Evolutionary conservation across 2,113 vertebrate species (phyloP).

Genomic region (Forbesichthys agassizii): DNA sequence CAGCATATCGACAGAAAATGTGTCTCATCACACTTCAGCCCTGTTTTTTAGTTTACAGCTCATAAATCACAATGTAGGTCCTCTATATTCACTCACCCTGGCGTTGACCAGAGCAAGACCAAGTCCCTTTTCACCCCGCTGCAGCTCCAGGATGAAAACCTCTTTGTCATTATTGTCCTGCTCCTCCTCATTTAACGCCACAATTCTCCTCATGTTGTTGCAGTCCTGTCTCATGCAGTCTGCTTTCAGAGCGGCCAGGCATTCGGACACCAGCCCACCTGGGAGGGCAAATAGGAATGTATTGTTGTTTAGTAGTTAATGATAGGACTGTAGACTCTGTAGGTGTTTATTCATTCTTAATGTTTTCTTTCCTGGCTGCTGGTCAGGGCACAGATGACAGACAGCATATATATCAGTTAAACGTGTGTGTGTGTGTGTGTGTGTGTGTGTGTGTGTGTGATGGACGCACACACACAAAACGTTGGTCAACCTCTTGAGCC

Average conservation of each 20-base stretch:
- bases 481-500: no score
- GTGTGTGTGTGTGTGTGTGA: no score
- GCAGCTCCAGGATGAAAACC: slow-evolving; percentile 76
- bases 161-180: slow-evolving; percentile 57
- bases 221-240: slow-evolving; percentile 33
- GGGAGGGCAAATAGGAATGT: background rate
- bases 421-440: no score
- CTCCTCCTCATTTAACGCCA: slow-evolving; percentile 52
- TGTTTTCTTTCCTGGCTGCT: no score
- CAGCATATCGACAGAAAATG: no score
- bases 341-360: no score
- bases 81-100: slow-evolving; percentile 60
- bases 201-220: slow-evolving; percentile 18
- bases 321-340: background rate
- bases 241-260: slow-evolving; percentile 53
- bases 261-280: slow-evolving; percentile 61
- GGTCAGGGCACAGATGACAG: no score
- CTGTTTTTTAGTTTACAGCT: no score
- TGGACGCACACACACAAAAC: no score
- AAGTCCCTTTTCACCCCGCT: slow-evolving; percentile 69
- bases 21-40: no score
- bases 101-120: slow-evolving; percentile 77
- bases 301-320: background rate
- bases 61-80: no score
- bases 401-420: no score